These are phyloP conservation scores for Actinostola sp. DNA, from an alignment of 92 coral and sea anemone genomes.

Conservation along the genomic window DNA sequence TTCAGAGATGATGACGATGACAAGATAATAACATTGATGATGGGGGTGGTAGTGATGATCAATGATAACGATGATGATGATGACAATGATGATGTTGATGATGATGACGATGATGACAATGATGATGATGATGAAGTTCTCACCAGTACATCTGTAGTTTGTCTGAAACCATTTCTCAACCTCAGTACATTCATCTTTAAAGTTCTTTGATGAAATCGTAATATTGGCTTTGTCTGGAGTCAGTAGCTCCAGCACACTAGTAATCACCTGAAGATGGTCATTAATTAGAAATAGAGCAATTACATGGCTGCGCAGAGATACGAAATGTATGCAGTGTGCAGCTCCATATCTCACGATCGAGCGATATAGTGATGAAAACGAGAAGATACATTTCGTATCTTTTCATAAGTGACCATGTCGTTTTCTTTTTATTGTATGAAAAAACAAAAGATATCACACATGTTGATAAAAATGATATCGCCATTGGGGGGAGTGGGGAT, in stretches of 20 bases:
- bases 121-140: neutral
- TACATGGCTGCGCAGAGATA: too few species aligned
- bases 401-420: too few species aligned
- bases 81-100: too few species aligned
- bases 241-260: conserved; percentile 58
- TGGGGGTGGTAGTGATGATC: too few species aligned
- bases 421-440: too few species aligned
- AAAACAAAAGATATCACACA: neutral
- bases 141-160: conserved; percentile 68
- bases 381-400: too few species aligned
- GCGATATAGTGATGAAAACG: too few species aligned
- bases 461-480: conserved; percentile 21
- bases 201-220: conserved; percentile 72
- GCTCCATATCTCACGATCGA: too few species aligned
- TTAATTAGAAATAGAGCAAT: conserved; percentile 1
- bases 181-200: conserved; percentile 76
- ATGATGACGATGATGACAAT: neutral
- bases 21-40: too few species aligned
- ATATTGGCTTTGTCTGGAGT: conserved; percentile 83
- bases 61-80: too few species aligned
- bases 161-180: conserved; percentile 89
- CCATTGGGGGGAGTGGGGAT: conserved; percentile 15
- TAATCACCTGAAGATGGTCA: conserved; percentile 73
- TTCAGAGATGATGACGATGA: too few species aligned
- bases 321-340: too few species aligned